phyloP scores from a whole-genome alignment of 2,888 invertebrate species.

The Dysmachus trigonus region DNA sequence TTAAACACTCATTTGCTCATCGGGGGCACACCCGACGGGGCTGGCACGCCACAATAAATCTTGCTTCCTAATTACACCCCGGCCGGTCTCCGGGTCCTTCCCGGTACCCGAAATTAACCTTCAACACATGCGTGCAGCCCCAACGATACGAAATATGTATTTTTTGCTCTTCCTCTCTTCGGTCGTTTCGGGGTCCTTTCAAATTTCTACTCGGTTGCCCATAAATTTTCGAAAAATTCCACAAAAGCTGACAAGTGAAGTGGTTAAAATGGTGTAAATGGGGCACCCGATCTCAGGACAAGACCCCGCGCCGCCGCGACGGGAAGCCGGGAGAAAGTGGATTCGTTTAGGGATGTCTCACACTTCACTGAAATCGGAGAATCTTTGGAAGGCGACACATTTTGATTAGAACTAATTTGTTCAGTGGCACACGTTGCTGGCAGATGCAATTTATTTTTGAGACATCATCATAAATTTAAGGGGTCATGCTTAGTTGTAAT shows the following conservation, averaged over 20 bases:
- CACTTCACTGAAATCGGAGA: slow-evolving; percentile 13
- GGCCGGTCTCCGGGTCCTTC: slow-evolving; percentile 19
- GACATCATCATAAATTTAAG: neutral
- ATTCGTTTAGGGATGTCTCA: slow-evolving; percentile 2
- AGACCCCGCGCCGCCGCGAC: slow-evolving; percentile 34
- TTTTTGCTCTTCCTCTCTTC: neutral
- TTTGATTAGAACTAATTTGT: slow-evolving; percentile 18
- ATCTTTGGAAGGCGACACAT: slow-evolving; percentile 5
- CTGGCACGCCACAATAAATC: slow-evolving; percentile 44
- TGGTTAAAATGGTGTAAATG: slow-evolving; percentile 49
- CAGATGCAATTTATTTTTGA: slow-evolving; percentile 24
- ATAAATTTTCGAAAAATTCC: slow-evolving; percentile 49
- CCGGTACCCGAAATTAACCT: slow-evolving; percentile 42
- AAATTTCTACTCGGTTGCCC: slow-evolving; percentile 30
- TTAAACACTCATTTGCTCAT: slow-evolving; percentile 22
- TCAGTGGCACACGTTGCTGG: slow-evolving; percentile 30
- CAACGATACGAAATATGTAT: neutral
- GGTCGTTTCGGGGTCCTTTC: slow-evolving; percentile 2
- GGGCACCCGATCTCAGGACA: slow-evolving; percentile 6
- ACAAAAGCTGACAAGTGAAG: slow-evolving; percentile 50
- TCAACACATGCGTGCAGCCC: slow-evolving; percentile 43
- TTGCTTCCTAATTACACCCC: slow-evolving; percentile 40
- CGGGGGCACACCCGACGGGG: slow-evolving; percentile 10
- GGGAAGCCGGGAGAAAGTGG: neutral
- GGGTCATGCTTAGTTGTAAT: no score